Evolutionary conservation across 2,888 invertebrate species (phyloP).

Genomic region (Scaptomyza cyrtandrae): DNA sequence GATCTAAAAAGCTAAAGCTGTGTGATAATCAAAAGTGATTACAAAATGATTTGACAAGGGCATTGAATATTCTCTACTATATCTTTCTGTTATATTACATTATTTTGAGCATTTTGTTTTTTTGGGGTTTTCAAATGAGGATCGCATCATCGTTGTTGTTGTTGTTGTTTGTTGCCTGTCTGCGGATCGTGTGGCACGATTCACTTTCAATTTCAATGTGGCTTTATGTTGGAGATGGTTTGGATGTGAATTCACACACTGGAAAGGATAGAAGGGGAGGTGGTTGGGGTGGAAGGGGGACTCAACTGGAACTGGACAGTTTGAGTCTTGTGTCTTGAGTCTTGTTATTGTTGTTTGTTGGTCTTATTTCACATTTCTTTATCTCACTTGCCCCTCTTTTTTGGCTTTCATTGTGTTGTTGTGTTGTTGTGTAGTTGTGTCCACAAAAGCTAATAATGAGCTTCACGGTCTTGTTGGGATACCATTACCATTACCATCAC

Average conservation of each 20-base stretch:
- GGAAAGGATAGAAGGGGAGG: constrained; percentile 21
- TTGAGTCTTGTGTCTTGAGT: constrained; percentile 3
- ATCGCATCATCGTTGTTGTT: constrained; percentile 58
- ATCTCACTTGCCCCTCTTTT: constrained; percentile 47
- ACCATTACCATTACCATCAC: constrained; percentile 47
- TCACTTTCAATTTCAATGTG: constrained; percentile 82
- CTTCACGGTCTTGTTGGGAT: constrained; percentile 77
- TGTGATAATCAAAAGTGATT: no score
- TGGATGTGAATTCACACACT: constrained; percentile 41
- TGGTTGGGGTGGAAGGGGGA: constrained; percentile 20
- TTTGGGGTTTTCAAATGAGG: constrained; percentile 39
- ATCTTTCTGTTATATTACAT: constrained; percentile 16
- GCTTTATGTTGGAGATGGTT: constrained; percentile 19
- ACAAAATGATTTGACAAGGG: neutral
- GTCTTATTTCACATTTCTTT: constrained; percentile 77
- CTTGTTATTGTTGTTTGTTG: constrained; percentile 64
- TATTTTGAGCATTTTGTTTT: constrained; percentile 57
- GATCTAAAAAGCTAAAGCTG: neutral
- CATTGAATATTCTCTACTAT: constrained; percentile 14
- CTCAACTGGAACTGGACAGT: constrained; percentile 62
- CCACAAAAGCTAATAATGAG: constrained; percentile 67
- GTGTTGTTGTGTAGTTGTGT: no score
- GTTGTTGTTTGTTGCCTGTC: constrained; percentile 28
- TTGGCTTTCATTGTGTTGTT: constrained; percentile 10
- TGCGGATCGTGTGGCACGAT: constrained; percentile 76